Evolutionary conservation across 2,888 invertebrate genomes (phyloP).

Genomic region (Neoaliturus tenellus): DNA sequence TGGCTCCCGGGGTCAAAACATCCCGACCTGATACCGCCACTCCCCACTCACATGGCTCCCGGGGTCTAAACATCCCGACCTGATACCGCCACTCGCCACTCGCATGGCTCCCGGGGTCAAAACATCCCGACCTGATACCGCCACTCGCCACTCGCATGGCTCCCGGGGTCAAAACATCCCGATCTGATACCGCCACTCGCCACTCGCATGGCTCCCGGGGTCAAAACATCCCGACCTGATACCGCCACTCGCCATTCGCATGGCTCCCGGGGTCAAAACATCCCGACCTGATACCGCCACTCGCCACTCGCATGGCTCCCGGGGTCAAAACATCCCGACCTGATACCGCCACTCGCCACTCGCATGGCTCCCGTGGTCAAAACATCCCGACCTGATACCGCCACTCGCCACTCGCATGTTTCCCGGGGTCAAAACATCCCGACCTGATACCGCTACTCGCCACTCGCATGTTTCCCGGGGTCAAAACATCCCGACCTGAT

Average conservation of each 20-base stretch:
- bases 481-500: not conserved
- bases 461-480: not conserved
- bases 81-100: too few relatives aligned
- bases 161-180: not conserved
- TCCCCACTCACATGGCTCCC: not conserved
- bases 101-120: not conserved
- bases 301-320: not conserved
- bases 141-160: too few relatives aligned
- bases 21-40: too few relatives aligned
- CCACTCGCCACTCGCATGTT: too few relatives aligned
- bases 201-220: not conserved
- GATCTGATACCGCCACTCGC: too few relatives aligned
- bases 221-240: not conserved
- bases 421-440: not conserved
- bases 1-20: not conserved
- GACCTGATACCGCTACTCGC: too few relatives aligned
- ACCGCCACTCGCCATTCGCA: too few relatives aligned
- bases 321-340: not conserved
- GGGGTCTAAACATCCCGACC: not conserved
- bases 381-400: not conserved
- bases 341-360: too few relatives aligned
- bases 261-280: not conserved
- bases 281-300: too few relatives aligned
- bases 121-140: not conserved
- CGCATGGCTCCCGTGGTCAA: not conserved